These are phyloP conservation scores for Lampris incognitus DNA, from an alignment of 2,113 vertebrate genomes.

Conservation along the genomic window DNA sequence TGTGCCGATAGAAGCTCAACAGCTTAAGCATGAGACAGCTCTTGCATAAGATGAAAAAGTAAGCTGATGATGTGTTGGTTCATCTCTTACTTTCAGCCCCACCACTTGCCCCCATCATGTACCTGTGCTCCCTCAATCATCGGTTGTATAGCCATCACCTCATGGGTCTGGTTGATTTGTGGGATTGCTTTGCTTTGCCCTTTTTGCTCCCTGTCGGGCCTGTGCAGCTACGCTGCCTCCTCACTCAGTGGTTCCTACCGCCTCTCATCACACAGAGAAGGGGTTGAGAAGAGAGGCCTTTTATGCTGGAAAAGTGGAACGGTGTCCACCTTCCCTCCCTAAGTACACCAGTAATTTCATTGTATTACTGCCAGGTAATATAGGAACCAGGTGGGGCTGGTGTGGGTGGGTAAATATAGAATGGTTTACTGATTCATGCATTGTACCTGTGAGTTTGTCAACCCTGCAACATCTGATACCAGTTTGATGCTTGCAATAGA, in stretches of 20 bases:
- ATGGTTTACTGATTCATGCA: background rate
- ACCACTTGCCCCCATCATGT: slow-evolving; percentile 27
- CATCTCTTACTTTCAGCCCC: slow-evolving; percentile 15
- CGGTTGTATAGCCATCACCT: background rate
- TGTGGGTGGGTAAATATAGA: slow-evolving; percentile 2
- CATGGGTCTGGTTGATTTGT: slow-evolving; percentile 27
- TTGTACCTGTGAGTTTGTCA: background rate
- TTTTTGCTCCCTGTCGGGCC: slow-evolving; percentile 19
- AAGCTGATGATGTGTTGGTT: background rate
- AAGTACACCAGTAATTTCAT: slow-evolving; percentile 38
- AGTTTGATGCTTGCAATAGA: background rate
- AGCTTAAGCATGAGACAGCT: slow-evolving; percentile 12
- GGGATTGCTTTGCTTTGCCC: background rate
- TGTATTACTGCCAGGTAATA: slow-evolving; percentile 30
- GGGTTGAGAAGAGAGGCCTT: slow-evolving; percentile 35
- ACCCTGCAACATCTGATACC: background rate
- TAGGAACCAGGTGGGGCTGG: background rate
- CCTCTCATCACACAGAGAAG: slow-evolving; percentile 26
- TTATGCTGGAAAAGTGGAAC: slow-evolving; percentile 24
- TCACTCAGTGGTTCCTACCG: slow-evolving; percentile 24
- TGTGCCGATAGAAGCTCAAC: background rate
- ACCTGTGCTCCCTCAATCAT: slow-evolving; percentile 3
- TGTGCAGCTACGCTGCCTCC: slow-evolving; percentile 25
- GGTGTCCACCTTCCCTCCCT: slow-evolving; percentile 27
- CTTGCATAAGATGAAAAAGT: slow-evolving; percentile 46